Percentiles rank a stretch among this genome's conserved stretches.
Evolutionary conservation across 2,888 invertebrate species (phyloP).

Genomic region (Pardosa pseudoannulata): DNA sequence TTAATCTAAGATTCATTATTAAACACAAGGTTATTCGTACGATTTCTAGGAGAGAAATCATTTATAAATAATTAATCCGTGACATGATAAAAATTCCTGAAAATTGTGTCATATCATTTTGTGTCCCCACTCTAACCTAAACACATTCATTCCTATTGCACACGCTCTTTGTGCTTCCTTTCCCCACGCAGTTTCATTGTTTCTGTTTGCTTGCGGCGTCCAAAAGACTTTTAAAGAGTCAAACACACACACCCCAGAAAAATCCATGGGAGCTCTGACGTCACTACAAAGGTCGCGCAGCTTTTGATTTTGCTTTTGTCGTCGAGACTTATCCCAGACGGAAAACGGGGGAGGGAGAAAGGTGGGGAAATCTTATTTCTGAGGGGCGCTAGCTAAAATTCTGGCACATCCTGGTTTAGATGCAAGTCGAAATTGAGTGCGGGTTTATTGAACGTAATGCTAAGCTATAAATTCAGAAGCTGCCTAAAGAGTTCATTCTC

Average conservation of each 20-base stretch:
- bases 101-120: too few species aligned
- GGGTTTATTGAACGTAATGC: not conserved
- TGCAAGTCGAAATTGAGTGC: not conserved
- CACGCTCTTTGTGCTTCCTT: too few species aligned
- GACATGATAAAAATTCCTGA: too few species aligned
- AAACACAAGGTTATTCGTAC: too few species aligned
- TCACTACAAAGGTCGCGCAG: not conserved
- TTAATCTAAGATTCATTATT: too few species aligned
- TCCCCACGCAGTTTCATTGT: not conserved
- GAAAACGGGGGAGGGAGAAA: not conserved
- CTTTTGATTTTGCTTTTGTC: not conserved
- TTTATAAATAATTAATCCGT: too few species aligned
- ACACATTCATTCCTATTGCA: too few species aligned
- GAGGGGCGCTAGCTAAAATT: not conserved
- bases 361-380: not conserved
- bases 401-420: not conserved
- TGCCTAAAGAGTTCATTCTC: not conserved
- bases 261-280: not conserved
- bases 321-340: conserved; percentile 1
- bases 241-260: not conserved
- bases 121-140: too few species aligned
- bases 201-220: not conserved
- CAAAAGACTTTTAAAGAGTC: not conserved
- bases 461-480: not conserved
- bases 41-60: too few species aligned